Percentiles rank a stretch among this genome's conserved stretches.
Evolutionary conservation across 2,113 vertebrate species (phyloP).

Genomic region (Bujurquina vittata): DNA sequence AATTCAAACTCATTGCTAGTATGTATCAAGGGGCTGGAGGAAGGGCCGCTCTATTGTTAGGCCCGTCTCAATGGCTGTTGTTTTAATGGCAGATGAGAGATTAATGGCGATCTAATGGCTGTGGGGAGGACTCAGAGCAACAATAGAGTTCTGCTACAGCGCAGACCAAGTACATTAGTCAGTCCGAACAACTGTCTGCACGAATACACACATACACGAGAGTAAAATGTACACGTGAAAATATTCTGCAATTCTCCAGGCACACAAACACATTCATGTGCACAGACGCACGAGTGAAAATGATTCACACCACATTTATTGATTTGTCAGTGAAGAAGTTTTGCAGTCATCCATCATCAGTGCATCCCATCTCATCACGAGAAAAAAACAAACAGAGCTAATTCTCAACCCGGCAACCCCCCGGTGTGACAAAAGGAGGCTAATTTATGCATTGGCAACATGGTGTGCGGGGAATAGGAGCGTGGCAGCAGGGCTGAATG

Average conservation of each 20-base stretch:
- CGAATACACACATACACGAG: background rate
- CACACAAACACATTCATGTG: constrained; percentile 7
- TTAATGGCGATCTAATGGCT: constrained; percentile 74
- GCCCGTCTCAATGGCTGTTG: constrained; percentile 61
- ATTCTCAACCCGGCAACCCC: constrained; percentile 54
- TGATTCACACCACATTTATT: constrained; percentile 10
- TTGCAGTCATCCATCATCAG: constrained; percentile 33
- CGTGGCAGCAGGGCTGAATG: constrained; percentile 46
- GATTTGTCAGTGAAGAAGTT: constrained; percentile 56
- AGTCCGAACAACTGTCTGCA: constrained; percentile 43
- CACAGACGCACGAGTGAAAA: constrained; percentile 10
- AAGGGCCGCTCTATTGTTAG: constrained; percentile 56
- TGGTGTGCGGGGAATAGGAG: constrained; percentile 30
- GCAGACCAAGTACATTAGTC: constrained; percentile 59
- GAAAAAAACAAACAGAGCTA: constrained; percentile 57
- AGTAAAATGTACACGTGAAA: constrained; percentile 16
- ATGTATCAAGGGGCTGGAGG: constrained; percentile 50
- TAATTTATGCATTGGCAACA: constrained; percentile 70
- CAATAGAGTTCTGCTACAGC: constrained; percentile 58
- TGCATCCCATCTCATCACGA: constrained; percentile 15
- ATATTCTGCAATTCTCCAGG: background rate
- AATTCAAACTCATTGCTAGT: constrained; percentile 67
- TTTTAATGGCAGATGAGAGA: constrained; percentile 74
- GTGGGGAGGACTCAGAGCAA: constrained; percentile 62
- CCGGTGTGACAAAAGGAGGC: constrained; percentile 63